Conservation (phyloP, 2,888 invertebrate genomes). For the Ceraclea dissimilis region DNA sequence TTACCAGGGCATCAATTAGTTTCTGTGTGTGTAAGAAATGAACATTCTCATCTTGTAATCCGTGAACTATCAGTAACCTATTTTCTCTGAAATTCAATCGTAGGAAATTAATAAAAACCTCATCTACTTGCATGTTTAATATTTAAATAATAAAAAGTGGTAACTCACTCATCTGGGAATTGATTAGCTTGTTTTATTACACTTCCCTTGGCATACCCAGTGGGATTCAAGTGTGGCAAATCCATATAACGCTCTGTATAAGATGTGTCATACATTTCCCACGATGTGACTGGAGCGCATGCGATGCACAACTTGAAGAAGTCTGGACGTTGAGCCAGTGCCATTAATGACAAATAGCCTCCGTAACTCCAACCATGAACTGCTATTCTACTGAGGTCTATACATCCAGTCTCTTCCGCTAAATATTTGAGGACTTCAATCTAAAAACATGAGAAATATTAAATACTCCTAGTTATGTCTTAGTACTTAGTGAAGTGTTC, state of each 20-base stretch:
- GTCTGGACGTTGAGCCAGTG: constrained; percentile 84
- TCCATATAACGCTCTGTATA: constrained; percentile 97
- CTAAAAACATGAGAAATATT: constrained; percentile 28
- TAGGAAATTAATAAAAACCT: not conserved
- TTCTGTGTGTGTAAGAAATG: constrained; percentile 95
- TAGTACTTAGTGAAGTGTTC: not conserved
- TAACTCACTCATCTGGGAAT: constrained; percentile 83
- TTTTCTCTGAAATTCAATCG: constrained; percentile 57
- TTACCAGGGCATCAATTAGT: constrained; percentile 80
- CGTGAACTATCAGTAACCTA: constrained; percentile 90
- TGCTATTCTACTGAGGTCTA: constrained; percentile 87
- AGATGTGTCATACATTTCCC: constrained; percentile 96
- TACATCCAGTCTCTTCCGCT: constrained; percentile 73
- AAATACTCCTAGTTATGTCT: not conserved
- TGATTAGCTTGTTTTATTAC: constrained; percentile 77
- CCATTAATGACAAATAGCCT: constrained; percentile 93
- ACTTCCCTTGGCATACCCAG: constrained; percentile 77
- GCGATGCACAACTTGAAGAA: constrained; percentile 94
- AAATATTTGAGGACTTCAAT: constrained; percentile 87
- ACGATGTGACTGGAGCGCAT: constrained; percentile 95
- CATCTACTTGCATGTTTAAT: no score
- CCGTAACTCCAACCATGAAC: constrained; percentile 99
- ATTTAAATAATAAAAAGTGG: not conserved
- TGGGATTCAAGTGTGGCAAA: constrained; percentile 37
- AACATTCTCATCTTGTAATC: constrained; percentile 97